Evolutionary conservation across 1,140 invertebrate genomes (phyloP), one percentile per base, ranked within the genome.

Genomic region (Oppia nitens): DNA sequence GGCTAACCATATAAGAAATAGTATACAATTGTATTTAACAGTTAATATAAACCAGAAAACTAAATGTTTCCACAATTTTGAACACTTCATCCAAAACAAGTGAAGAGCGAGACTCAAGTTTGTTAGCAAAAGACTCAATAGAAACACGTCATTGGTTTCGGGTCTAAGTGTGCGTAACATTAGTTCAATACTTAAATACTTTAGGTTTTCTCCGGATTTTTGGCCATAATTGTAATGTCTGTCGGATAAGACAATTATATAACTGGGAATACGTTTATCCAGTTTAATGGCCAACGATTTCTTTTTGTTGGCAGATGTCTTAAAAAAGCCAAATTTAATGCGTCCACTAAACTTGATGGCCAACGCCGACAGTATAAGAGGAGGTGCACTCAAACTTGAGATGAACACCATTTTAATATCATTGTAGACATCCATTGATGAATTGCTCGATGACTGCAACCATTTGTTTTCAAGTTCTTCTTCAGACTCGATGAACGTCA

Each of bases 331-430:
- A 68, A 77, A 74, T 60, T 71, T 71, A 0, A 76, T 71, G 4
- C 76, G 64, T 40, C 76, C 76, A 48, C 74, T 73, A 67, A 77
- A 78, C 64, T 74, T 75, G 1, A 77, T 74, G 63, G 73, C 74
- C 2, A 77, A 67, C n/a, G 74, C 73, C 27, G 75, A 76, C 53
- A 73, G 68, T 64, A 77, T 76, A 55, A 77, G 63, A 12, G 76
- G 76, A 20, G 73, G 68, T 40, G 68, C 66, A 2, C 64, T 47
- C 23, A 73, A 57, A 48, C 70, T 66, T 11, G 75, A 73, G 48
- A 76, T 67, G 9, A 76, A 66, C 25, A 77, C 62, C 2, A 75
- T 67, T 40, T 69, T 66, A 2, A 76, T 68, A 60, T 71, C 68
- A n/a, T 50, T 50, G 4, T 20, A 9, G 66, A 58, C 40, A 66